These are phyloP conservation scores for Ferrisia virgata DNA, from an alignment of 2,888 invertebrate genomes.

Conservation along the genomic window DNA sequence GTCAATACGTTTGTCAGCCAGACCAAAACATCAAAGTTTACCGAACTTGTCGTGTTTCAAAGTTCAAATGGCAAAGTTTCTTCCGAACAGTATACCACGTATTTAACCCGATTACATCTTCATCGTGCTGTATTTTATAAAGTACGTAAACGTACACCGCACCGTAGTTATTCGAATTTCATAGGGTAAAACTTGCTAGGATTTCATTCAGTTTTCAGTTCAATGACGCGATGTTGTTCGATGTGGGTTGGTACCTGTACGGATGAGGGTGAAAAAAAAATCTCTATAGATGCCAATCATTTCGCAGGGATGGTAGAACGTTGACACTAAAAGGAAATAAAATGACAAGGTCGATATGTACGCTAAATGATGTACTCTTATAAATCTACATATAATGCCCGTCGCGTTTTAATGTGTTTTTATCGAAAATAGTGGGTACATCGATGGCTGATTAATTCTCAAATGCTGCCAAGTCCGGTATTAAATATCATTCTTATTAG, in stretches of 20 bases:
- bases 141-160: no score
- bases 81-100: neutral
- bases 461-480: neutral
- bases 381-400: no score
- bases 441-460: neutral
- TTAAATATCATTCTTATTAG: neutral
- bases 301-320: neutral
- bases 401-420: neutral
- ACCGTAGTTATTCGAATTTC: neutral
- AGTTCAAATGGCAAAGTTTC: neutral
- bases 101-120: neutral
- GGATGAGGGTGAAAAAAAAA: neutral
- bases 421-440: neutral
- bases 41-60: neutral
- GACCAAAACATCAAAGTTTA: neutral
- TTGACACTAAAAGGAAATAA: constrained; percentile 15
- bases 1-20: neutral
- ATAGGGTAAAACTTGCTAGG: neutral
- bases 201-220: neutral
- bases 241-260: neutral
- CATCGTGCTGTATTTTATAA: neutral
- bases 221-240: no score
- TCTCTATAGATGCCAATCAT: neutral
- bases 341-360: neutral
- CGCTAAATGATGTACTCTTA: neutral